phyloP scores from a whole-genome alignment of 2,888 invertebrate species.

The Nesidiocoris tenuis region DNA sequence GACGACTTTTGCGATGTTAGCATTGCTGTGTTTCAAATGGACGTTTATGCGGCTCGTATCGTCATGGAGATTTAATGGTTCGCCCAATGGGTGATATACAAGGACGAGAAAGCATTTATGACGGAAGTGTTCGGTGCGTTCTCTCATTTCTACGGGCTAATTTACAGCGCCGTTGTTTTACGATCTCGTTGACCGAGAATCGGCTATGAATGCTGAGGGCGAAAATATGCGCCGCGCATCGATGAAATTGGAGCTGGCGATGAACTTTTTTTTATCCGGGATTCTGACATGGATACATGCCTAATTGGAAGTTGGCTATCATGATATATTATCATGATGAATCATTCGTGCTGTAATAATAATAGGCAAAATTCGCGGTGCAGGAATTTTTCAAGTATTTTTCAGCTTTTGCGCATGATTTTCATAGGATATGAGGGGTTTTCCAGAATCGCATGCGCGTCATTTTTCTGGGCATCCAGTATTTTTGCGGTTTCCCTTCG shows the following conservation, averaged over 20 bases:
- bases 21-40: conserved; percentile 11
- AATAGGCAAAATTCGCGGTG: no score
- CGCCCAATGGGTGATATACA: conserved; percentile 16
- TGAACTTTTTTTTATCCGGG: no score
- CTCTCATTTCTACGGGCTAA: conserved; percentile 12
- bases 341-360: no score
- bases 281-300: no score
- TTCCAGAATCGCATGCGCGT: no score
- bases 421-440: no score
- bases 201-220: background rate
- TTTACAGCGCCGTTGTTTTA: conserved; percentile 16
- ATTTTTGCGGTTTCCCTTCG: no score
- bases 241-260: background rate
- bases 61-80: conserved; percentile 20
- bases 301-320: no score
- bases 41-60: conserved; percentile 19
- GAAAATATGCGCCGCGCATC: background rate
- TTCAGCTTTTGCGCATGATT: no score
- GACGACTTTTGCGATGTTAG: conserved; percentile 2
- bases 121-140: conserved; percentile 17
- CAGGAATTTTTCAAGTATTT: no score
- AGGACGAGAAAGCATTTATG: conserved; percentile 24
- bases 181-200: conserved; percentile 5
- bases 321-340: no score
- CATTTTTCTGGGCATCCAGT: no score